Conservation (phyloP, 2,888 invertebrate genomes). For the Zygothrica quintamaculata region DNA sequence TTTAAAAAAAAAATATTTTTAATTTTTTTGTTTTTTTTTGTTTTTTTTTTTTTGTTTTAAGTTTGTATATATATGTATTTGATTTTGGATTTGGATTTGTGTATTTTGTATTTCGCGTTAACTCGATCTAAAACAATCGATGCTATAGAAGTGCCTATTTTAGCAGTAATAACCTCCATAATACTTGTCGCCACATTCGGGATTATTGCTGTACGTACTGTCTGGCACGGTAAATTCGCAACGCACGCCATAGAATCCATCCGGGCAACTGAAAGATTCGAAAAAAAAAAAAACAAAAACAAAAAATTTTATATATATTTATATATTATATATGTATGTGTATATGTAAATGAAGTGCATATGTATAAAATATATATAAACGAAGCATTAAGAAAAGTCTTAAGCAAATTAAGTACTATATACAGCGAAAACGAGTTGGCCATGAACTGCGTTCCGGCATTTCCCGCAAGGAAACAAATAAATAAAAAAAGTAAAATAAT, state of each 20-base stretch:
- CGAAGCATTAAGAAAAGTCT: slow-evolving; percentile 15
- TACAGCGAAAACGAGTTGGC: slow-evolving; percentile 44
- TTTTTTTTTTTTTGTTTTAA: no score
- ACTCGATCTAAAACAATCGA: slow-evolving; percentile 76
- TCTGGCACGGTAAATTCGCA: slow-evolving; percentile 83
- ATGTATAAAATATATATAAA: slow-evolving; percentile 31
- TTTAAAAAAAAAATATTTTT: slow-evolving; percentile 23
- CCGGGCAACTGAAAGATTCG: slow-evolving; percentile 82
- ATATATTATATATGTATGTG: no score
- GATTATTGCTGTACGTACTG: slow-evolving; percentile 85
- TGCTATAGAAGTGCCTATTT: slow-evolving; percentile 85
- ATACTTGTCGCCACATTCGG: slow-evolving; percentile 83
- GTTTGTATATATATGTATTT: no score
- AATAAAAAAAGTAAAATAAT: slow-evolving; percentile 36
- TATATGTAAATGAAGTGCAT: no score
- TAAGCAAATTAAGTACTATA: slow-evolving; percentile 22
- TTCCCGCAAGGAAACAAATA: slow-evolving; percentile 6
- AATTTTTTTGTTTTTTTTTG: no score
- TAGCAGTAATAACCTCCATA: slow-evolving; percentile 85
- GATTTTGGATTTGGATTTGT: slow-evolving; percentile 25
- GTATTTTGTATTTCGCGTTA: slow-evolving; percentile 22
- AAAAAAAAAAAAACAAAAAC: no score
- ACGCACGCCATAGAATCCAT: slow-evolving; percentile 83
- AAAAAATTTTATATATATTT: no score
- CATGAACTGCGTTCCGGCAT: slow-evolving; percentile 64